These are phyloP conservation scores for Sinocyclocheilus maitianheensis DNA, from an alignment of 2,113 vertebrate genomes.

Conservation along the genomic window DNA sequence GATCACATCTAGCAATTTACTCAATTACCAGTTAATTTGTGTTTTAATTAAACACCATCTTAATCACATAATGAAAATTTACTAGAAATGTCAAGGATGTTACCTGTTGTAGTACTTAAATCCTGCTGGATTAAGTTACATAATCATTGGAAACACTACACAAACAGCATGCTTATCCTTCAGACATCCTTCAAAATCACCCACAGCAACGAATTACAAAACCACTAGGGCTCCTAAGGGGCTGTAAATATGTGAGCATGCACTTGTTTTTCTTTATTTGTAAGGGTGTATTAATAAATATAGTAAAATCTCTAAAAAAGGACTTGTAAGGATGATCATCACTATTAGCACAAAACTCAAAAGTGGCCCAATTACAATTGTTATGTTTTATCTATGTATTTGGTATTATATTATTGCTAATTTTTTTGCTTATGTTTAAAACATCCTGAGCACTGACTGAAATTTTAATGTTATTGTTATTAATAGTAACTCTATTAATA, in stretches of 20 bases:
- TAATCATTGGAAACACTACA: constrained; percentile 43
- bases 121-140: constrained; percentile 46
- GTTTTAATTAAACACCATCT: not conserved
- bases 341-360: not conserved
- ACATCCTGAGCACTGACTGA: not conserved
- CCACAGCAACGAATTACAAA: not conserved
- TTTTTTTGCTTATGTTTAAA: not conserved
- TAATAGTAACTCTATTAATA: not conserved
- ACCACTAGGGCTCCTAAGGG: not conserved
- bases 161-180: constrained; percentile 40
- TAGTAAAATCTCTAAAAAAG: not conserved
- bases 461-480: not conserved
- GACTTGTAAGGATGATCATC: not conserved
- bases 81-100: not conserved
- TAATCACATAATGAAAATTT: not conserved
- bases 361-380: not conserved
- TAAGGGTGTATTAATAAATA: not conserved
- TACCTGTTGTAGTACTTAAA: not conserved
- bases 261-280: not conserved
- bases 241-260: not conserved
- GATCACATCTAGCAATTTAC: not conserved
- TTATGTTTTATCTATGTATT: not conserved
- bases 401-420: not conserved
- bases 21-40: not conserved
- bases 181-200: constrained; percentile 38